Base-by-base conservation (phyloP, 2,113 vertebrate genomes). In the Motacilla alba region DNA sequence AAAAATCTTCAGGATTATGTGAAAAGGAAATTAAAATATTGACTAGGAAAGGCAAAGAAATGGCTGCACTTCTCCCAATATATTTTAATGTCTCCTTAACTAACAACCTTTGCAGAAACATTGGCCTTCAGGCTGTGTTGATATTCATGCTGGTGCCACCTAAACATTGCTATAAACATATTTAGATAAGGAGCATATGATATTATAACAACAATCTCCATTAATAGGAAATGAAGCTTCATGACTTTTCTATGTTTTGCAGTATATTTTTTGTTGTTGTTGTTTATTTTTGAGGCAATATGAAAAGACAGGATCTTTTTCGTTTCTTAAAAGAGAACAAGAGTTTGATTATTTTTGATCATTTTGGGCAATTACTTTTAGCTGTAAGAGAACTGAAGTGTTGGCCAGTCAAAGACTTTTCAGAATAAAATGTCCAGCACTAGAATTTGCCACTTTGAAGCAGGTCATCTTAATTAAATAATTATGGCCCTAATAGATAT, bases 51-150 rank as follows among this genome's bases (percentile, higher is more conserved):
- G 20, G 30, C 3, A 56, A 58, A 86, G 13, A 68, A 82, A 76
- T 53, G 27, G 5, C 46, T 93, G n/a, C 7, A 15, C 13, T 56
- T 46, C 7, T 47, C 20, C 35, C 35, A 15, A 7, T 22, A 28
- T 5, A n/a, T 79, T 90, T 70, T 62, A 52, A 49, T 22, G 4
- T 44, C 31, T 64, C 15, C 26, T 30, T 75, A 78, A 66, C 15
- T 58, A 83, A 78, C 5, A 69, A 12, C 18, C 15, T 49, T 17
- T 8, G 1, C 17, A 75, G 83, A 68, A 89, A 69, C 11, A 23
- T 7, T 0, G 0, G 6, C 15, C 63, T 60, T 82, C 44, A 35
- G 31, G 7, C 53, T 70, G 19, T 75, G 41, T 18, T 44, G 43
- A 50, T 46, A 55, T 7, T 56, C 11, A 19, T 58, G 22, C 6